Percentiles rank a stretch among this genome's conserved stretches.
These are phyloP conservation scores for Ophiothrix spiculata DNA, from an alignment of 35 echinoderm and acorn worm species.

Conservation along the genomic window DNA sequence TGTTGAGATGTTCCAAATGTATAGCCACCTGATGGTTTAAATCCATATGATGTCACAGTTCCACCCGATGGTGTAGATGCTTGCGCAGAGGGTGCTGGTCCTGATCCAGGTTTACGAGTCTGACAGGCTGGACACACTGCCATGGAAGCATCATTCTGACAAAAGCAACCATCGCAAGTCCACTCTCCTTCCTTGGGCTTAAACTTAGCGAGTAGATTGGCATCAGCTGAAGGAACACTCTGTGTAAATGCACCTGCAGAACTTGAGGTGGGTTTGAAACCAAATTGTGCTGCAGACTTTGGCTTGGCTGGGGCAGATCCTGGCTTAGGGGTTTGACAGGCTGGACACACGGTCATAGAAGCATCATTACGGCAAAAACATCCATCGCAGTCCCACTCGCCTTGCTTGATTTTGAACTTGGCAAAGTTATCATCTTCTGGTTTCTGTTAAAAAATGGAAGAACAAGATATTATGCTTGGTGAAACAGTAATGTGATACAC, in stretches of 20 bases:
- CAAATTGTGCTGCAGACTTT: too few species aligned
- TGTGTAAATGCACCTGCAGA: background rate
- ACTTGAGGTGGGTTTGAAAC: background rate
- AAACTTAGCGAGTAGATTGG: constrained; percentile 20
- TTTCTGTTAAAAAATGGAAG: too few species aligned
- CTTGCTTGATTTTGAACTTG: background rate
- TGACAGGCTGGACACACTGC: constrained; percentile 17
- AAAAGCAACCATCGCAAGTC: constrained; percentile 19
- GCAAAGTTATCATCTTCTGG: background rate
- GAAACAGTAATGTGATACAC: too few species aligned
- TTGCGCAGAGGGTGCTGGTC: background rate
- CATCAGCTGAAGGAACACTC: background rate
- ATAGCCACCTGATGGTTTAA: background rate
- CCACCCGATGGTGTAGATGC: background rate
- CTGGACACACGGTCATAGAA: background rate
- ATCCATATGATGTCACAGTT: too few species aligned
- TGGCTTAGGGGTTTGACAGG: background rate
- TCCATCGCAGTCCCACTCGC: background rate
- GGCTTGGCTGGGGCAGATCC: background rate
- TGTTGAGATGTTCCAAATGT: background rate
- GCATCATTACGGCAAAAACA: background rate
- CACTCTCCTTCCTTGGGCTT: constrained; percentile 11
- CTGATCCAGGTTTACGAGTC: constrained; percentile 25
- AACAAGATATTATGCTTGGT: too few species aligned
- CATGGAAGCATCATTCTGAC: background rate